Evolutionary conservation across 2,113 vertebrate species (phyloP), one percentile per base, ranked within the genome.

Genomic region (Pelobates fuscus): DNA sequence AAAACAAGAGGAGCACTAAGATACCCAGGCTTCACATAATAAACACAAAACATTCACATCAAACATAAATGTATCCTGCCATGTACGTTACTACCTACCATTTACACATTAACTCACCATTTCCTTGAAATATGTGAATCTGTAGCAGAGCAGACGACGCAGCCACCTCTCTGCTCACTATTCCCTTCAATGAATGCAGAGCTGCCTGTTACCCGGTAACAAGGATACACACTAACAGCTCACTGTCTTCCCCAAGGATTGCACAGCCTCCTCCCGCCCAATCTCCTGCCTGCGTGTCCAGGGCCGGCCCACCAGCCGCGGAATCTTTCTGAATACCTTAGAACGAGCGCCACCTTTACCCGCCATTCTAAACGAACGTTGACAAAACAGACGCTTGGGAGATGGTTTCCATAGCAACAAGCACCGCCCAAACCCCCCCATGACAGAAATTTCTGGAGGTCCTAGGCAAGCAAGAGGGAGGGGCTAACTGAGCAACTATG

Each of bases 281-380:
- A 25, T 46, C 21, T 43, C 69, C 37, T 5, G 15, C 21, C 15
- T 15, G 44, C 6, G 8, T 23, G 43, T 23, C 25, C 24, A 17
- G 14, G 3, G n/a, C 24, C 11, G 29, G 2, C 61, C 46, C 70
- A 26, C 60, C 70, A 20, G 20, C 27, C 29, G 5, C 17, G 2
- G 8, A 6, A 44, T 12, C 2, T 17, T 61, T 23, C 43, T n/a
- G 4, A 20, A 41, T 14, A n/a, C n/a, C n/a, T 18, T 2, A 2
- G n/a, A 54, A 37, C 20, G 57, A 55, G 17, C 2, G 60, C 27
- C 70, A 44, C 70, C 26, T 15, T 10, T 4, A 41, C 27, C 62
- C 71, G 71, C 71, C 71, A 46, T 66, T 44, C 29, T 12, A 46
- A 26, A 17, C 8, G n/a, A 75, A 46, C 62, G 71, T 66, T 66